Percentiles rank a stretch among this genome's conserved stretches.
Evolutionary conservation across 1,140 invertebrate species (phyloP).

Genomic region (Trinorchestia longiramus): DNA sequence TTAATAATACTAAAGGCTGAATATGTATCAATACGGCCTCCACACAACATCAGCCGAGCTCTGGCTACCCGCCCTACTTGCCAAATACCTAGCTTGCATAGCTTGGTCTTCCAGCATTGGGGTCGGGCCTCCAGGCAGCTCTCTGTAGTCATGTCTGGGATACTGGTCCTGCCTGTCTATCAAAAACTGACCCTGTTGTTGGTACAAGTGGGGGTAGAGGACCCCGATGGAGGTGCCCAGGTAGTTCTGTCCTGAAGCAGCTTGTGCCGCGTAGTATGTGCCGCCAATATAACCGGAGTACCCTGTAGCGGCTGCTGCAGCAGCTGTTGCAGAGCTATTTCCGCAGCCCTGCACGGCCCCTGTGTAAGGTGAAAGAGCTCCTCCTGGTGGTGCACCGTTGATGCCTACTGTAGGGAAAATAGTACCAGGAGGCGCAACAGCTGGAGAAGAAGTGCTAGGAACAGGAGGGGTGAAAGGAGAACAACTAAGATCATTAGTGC

Average conservation of each 20-base stretch:
- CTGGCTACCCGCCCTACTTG: slow-evolving; percentile 26
- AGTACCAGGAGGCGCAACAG: background rate
- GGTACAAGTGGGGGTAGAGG: slow-evolving; percentile 28
- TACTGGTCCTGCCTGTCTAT: slow-evolving; percentile 40
- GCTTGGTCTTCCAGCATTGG: slow-evolving; percentile 47
- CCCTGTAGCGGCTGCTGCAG: background rate
- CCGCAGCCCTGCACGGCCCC: background rate
- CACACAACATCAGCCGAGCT: slow-evolving; percentile 15
- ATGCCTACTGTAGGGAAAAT: background rate
- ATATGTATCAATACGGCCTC: slow-evolving; percentile 38
- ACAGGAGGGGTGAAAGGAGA: slow-evolving; percentile 44
- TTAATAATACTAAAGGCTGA: background rate
- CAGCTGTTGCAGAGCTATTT: background rate
- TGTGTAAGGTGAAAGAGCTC: background rate
- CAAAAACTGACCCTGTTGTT: slow-evolving; percentile 43
- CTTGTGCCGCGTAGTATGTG: background rate
- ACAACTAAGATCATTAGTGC: slow-evolving; percentile 11
- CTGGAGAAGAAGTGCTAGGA: slow-evolving; percentile 27
- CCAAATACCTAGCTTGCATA: slow-evolving; percentile 37
- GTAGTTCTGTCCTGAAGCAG: slow-evolving; percentile 27
- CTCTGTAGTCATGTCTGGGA: slow-evolving; percentile 33
- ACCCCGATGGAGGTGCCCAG: slow-evolving; percentile 19
- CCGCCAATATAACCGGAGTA: slow-evolving; percentile 28
- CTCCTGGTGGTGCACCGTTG: background rate
- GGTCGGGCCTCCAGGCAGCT: background rate